phyloP scores from a whole-genome alignment of 2,113 vertebrate species.

The Cottus gobio region DNA sequence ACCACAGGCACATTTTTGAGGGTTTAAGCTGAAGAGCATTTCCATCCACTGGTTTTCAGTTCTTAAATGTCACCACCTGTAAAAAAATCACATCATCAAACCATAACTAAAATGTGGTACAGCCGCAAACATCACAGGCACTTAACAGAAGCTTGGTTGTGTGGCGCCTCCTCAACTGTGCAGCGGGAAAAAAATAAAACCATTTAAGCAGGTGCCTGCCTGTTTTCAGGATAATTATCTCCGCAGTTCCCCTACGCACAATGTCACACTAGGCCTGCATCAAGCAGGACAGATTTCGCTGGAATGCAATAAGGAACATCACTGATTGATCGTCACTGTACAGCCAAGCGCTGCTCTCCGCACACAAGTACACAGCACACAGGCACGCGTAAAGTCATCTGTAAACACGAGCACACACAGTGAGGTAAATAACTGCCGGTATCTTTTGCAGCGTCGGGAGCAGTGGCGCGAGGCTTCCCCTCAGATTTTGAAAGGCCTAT shows the following conservation, averaged over 20 bases:
- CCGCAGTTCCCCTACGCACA: constrained; percentile 18
- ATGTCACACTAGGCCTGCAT: constrained; percentile 19
- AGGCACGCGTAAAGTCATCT: constrained; percentile 56
- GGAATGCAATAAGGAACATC: constrained; percentile 32
- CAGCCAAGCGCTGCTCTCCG: constrained; percentile 25
- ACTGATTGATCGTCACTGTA: constrained; percentile 43
- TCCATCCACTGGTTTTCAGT: not conserved
- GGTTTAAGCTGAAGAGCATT: not conserved
- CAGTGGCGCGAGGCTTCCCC: constrained; percentile 72
- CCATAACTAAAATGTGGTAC: constrained; percentile 3
- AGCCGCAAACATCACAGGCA: constrained; percentile 33
- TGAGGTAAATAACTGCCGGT: constrained; percentile 78
- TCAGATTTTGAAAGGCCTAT: constrained; percentile 80
- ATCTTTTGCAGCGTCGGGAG: constrained; percentile 67
- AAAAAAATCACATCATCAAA: constrained; percentile 16
- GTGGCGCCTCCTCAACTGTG: constrained; percentile 11
- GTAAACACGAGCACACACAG: constrained; percentile 60
- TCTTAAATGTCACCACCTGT: constrained; percentile 9
- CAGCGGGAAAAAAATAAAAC: constrained; percentile 11
- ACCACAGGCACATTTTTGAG: constrained; percentile 1
- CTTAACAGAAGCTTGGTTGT: constrained; percentile 14
- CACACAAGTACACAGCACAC: constrained; percentile 37
- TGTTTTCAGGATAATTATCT: constrained; percentile 39
- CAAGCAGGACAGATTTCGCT: constrained; percentile 38
- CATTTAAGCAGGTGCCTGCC: constrained; percentile 22